Evolutionary conservation across 1,140 invertebrate genomes (phyloP).

Genomic region (Reticulitermes speratus): DNA sequence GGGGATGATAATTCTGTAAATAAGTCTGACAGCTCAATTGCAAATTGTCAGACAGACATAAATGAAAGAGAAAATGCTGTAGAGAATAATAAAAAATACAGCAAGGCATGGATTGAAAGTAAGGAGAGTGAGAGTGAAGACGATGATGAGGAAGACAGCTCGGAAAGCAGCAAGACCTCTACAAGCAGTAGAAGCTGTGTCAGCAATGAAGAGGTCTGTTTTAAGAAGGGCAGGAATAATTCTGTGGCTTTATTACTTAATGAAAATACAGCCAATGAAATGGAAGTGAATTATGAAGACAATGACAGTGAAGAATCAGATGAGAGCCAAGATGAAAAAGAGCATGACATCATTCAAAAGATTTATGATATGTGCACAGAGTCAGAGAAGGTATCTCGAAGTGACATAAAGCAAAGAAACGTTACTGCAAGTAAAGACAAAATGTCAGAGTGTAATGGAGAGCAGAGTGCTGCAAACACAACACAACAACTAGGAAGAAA

Average conservation of each 20-base stretch:
- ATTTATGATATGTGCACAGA: constrained; percentile 29
- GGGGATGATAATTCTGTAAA: constrained; percentile 37
- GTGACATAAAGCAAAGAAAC: constrained; percentile 2
- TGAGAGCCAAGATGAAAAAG: constrained; percentile 41
- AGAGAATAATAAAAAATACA: neutral
- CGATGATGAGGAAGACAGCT: neutral
- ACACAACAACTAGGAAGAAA: constrained; percentile 26
- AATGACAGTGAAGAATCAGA: constrained; percentile 36
- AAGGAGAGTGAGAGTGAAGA: neutral
- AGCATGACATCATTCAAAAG: constrained; percentile 37
- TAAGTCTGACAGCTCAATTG: neutral
- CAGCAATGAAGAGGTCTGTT: neutral
- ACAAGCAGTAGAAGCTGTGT: neutral
- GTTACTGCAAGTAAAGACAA: neutral
- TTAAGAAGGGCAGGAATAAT: neutral
- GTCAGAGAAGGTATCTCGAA: neutral
- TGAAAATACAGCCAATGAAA: neutral
- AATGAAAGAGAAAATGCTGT: neutral
- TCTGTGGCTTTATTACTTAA: neutral
- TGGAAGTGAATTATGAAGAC: constrained; percentile 32
- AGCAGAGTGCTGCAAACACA: neutral
- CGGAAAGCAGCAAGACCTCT: neutral
- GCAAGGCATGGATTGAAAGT: neutral
- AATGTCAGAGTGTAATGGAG: neutral
- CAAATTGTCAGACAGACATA: neutral